Base-by-base conservation (phyloP, 2,797 vertebrate genomes). In the Microtus californicus region DNA sequence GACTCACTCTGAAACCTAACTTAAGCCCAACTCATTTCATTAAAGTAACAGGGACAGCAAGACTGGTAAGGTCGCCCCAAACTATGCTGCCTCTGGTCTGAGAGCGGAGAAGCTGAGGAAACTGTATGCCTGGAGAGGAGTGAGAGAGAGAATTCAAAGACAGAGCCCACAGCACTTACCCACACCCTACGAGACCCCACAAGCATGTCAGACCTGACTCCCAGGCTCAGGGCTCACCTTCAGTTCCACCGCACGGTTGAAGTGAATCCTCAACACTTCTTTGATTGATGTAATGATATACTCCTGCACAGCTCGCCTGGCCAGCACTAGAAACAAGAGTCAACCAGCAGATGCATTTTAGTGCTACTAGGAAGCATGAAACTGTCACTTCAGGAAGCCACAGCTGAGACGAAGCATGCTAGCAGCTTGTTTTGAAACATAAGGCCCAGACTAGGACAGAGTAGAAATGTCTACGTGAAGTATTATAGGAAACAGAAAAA, bases 191-290 rank as follows among this genome's bases (percentile, higher is more conserved):
- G 29, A 25, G 23, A 45, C 43, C 34, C 54, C 51, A 27, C 63
- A 37, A n/a, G 13, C 65, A 45, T 11, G 90, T 5, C n/a, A 27
- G 69, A 31, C n/a, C n/a, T 4, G 89, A 34, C 63, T 56, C 76
- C 37, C 54, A 27, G 27, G 37, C 59, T 4, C 2, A 2, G 27
- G 43, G 29, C 98, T 97, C 97, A 99, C 99, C 99, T 99, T 99
- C 17, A 99, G 98, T 97, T 99, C 99, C 87, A 99, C 99, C 0
- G 99, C 98, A 40, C 99, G 99, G 97, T 99, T 99, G 98, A 99
- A 99, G 91, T 99, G 99, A 90, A 97, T 98, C 98, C 98, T 99
- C 97, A 99, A 97, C 81, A 99, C 98, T 83, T 99, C 99, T 97
- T 99, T 98, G 98, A 99, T 99, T 87, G 99, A 98, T 95, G 98